Percentiles rank a stretch among this genome's conserved stretches.
These are phyloP conservation scores for Dendrolimus kikuchii DNA, from an alignment of 1,140 invertebrate genomes.

Conservation along the genomic window DNA sequence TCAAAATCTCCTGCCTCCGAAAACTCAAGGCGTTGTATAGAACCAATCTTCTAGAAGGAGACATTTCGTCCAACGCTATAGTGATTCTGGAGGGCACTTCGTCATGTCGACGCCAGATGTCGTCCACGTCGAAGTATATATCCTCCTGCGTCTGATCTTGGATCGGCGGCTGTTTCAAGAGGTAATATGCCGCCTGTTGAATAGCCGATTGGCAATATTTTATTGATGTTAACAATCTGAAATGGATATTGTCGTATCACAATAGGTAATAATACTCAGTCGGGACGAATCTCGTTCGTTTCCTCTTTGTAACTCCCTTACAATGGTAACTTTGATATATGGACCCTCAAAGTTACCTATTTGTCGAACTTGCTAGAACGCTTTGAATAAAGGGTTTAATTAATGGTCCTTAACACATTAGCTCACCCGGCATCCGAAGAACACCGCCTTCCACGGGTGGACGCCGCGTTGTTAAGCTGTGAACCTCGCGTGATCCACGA, in stretches of 20 bases:
- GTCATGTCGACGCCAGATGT: constrained; percentile 59
- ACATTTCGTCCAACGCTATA: constrained; percentile 58
- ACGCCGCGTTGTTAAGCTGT: no score
- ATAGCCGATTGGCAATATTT: constrained; percentile 80
- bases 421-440: no score
- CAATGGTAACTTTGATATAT: no score
- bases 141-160: constrained; percentile 51
- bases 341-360: no score
- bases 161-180: constrained; percentile 71
- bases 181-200: constrained; percentile 79
- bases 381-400: no score
- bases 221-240: constrained; percentile 77
- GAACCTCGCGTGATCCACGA: no score
- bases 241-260: constrained; percentile 7
- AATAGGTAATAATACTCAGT: no score
- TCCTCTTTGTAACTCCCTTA: no score
- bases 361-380: no score
- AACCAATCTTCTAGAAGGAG: constrained; percentile 70
- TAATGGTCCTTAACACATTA: no score
- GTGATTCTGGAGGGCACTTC: constrained; percentile 59
- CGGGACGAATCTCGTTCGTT: no score
- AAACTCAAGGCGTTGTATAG: constrained; percentile 72
- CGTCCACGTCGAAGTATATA: constrained; percentile 67
- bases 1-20: constrained; percentile 69
- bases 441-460: no score